Percentiles rank a stretch among this genome's conserved stretches.
Evolutionary conservation across 2,113 vertebrate genomes (phyloP).

Genomic region (Bufo bufo): DNA sequence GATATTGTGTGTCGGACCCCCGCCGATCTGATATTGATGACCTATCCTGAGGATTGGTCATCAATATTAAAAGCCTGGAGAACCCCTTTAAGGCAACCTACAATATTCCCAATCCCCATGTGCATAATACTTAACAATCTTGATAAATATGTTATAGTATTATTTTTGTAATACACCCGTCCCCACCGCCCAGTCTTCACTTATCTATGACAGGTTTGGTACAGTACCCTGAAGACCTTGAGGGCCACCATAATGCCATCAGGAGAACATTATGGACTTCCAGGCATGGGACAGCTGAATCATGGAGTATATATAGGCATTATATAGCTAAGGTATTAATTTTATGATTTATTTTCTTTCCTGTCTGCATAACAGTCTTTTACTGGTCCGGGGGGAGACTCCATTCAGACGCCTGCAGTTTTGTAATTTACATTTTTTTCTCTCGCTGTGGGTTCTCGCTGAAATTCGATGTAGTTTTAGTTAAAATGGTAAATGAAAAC

Average conservation of each 20-base stretch:
- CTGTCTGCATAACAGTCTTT: slow-evolving; percentile 56
- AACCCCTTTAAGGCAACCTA: no score
- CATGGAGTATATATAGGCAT: slow-evolving; percentile 45
- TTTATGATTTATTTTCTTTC: slow-evolving; percentile 59
- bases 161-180: no score
- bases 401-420: slow-evolving; percentile 50
- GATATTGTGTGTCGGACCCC: no score
- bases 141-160: no score
- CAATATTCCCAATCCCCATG: no score
- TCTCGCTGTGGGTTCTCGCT: slow-evolving; percentile 45
- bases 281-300: slow-evolving; percentile 6
- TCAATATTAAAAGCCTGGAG: no score
- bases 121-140: no score
- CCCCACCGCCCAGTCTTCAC: no score
- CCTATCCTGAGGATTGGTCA: no score
- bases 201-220: no score
- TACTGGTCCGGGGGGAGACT: slow-evolving; percentile 49
- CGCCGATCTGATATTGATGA: no score
- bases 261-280: slow-evolving; percentile 16
- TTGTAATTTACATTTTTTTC: slow-evolving; percentile 52
- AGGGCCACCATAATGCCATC: not conserved
- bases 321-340: slow-evolving; percentile 57
- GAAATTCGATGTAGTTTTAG: slow-evolving; percentile 47
- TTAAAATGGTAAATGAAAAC: slow-evolving; percentile 51
- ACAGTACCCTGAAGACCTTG: not conserved